These are phyloP conservation scores for Sphaerophoria rueppellii DNA, from an alignment of 2,888 invertebrate species.

Conservation along the genomic window DNA sequence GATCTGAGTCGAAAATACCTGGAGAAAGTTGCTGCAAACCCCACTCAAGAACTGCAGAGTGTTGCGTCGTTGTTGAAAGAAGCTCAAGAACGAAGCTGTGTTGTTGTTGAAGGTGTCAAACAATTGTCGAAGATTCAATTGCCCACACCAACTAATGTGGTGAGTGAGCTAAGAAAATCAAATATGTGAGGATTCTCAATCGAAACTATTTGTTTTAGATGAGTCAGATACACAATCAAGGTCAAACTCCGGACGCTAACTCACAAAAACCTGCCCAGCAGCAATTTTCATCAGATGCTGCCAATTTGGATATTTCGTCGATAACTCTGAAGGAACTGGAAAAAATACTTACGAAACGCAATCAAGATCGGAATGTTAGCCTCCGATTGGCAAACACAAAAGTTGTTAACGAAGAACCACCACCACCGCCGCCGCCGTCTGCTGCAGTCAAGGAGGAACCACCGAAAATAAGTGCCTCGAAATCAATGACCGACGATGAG, in stretches of 20 bases:
- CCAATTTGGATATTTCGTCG: constrained; percentile 80
- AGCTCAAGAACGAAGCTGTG: constrained; percentile 85
- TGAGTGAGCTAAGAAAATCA: constrained; percentile 44
- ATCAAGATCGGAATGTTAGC: constrained; percentile 78
- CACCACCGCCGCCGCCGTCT: neutral
- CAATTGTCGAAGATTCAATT: constrained; percentile 83
- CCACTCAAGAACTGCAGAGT: constrained; percentile 79
- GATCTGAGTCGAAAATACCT: constrained; percentile 75
- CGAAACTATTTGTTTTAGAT: constrained; percentile 51
- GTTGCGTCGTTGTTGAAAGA: constrained; percentile 83
- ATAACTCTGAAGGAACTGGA: constrained; percentile 81
- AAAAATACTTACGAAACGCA: constrained; percentile 80
- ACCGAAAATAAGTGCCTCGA: constrained; percentile 17
- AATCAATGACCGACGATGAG: constrained; percentile 76
- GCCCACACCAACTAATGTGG: constrained; percentile 48
- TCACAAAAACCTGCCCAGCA: neutral
- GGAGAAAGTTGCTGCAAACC: constrained; percentile 76
- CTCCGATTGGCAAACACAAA: constrained; percentile 77
- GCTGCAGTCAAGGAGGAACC: neutral
- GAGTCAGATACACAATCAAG: constrained; percentile 64
- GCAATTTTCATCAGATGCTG: constrained; percentile 75
- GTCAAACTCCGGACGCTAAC: constrained; percentile 21
- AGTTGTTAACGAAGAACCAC: constrained; percentile 72
- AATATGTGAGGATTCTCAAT: neutral
- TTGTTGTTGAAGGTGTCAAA: constrained; percentile 88